Evolutionary conservation across 2,888 invertebrate genomes (phyloP), one percentile per base, ranked within the genome.

Genomic region (Spilosoma lubricipeda): DNA sequence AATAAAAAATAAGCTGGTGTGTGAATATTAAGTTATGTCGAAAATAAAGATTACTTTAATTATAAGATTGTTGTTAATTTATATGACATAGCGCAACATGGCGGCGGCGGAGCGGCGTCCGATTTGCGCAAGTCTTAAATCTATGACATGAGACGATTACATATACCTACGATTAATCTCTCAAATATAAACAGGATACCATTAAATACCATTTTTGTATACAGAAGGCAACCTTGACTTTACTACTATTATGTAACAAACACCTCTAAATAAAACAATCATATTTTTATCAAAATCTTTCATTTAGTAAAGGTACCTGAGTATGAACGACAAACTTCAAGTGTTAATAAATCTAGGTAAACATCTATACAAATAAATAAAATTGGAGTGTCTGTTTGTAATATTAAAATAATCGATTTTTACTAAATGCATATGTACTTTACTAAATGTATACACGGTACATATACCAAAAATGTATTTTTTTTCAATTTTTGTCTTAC

Each of bases 1-100:
- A 63, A 70, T 66, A 71, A 67, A 69, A 74, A 75, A 72, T 72
- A 67, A 30, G 39, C 59, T 63, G 42, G 42, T 76, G 73, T 76
- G 70, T 65, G 64, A 72, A 71, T 72, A 65, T 18, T 39, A 65
- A 71, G 27, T 72, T 63, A 72, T 75, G 75, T 80, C 59, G 74
- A 80, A 73, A 77, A 78, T 76, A 70, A 65, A 77, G 76, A 67
- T 75, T 33, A 76, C 64, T 59, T 39, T 56, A 72, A 52, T 75
- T 70, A 67, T 52, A 80, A 77, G 75, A 70, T 78, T 59, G 71
- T 66, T 52, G 59, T 56, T 79, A 78, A 77, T 77, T 78, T 74
- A 77, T 36, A 42, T 76, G 70, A 63, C 75, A 77, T 77, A 76
- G 27, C 66, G 85, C 83, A 85, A 83, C 75, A 74, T 69, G 48